phyloP scores from a whole-genome alignment of 2,113 vertebrate species.

The Albula glossodonta region DNA sequence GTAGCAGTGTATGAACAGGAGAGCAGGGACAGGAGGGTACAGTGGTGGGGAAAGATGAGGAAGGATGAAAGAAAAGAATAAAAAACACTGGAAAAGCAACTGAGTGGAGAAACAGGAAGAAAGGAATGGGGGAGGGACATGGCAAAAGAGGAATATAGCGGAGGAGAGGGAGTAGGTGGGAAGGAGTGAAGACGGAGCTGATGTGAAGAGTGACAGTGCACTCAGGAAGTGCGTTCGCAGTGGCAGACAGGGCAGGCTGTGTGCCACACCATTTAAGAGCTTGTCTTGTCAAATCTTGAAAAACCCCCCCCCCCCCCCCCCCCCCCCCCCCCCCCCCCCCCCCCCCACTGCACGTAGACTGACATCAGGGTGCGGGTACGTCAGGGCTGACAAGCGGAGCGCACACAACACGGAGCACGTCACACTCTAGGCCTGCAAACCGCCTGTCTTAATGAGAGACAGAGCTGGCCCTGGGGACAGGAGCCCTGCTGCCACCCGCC shows the following conservation, averaged over 20 bases:
- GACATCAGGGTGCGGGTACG: conserved; percentile 5
- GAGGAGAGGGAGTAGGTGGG: neutral
- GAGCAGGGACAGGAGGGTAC: neutral
- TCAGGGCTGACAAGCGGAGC: conserved; percentile 3
- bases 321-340: neutral
- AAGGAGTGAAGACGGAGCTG: neutral
- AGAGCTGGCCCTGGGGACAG: conserved; percentile 8
- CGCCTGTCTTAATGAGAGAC: conserved; percentile 10
- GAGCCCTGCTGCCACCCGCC: neutral
- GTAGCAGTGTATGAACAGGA: neutral
- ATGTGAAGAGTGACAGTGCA: neutral
- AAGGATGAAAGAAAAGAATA: neutral
- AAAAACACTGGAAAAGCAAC: neutral
- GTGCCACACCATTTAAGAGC: neutral
- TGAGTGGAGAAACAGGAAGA: neutral
- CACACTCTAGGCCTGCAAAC: neutral
- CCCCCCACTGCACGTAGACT: neutral
- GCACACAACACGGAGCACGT: conserved; percentile 1
- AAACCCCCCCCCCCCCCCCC: neutral
- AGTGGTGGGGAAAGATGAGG: neutral
- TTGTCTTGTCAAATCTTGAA: conserved; percentile 1
- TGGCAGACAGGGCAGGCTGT: conserved; percentile 2
- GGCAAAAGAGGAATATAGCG: neutral
- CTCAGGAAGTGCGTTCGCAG: neutral
- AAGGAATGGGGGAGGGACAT: neutral